Evolutionary conservation across 2,888 invertebrate species (phyloP).

Genomic region (Drosophila prolongata): DNA sequence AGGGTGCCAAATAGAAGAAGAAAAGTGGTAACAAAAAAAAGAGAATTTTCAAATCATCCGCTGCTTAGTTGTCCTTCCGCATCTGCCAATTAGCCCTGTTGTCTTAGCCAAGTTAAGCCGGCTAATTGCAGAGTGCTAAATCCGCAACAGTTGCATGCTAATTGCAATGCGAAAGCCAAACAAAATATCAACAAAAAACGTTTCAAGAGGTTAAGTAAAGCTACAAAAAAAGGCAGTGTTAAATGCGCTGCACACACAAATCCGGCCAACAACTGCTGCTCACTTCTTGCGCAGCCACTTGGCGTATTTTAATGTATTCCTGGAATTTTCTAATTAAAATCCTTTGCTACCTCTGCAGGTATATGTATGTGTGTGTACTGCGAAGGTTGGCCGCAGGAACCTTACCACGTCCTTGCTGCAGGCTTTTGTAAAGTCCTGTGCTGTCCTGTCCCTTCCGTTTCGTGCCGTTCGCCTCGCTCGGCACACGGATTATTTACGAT

Average conservation of each 20-base stretch:
- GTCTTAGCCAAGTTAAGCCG: slow-evolving; percentile 58
- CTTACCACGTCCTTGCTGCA: slow-evolving; percentile 43
- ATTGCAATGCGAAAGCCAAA: slow-evolving; percentile 77
- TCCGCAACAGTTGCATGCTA: slow-evolving; percentile 63
- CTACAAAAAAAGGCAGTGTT: slow-evolving; percentile 44
- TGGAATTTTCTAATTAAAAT: slow-evolving; percentile 80
- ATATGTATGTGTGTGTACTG: slow-evolving; percentile 29
- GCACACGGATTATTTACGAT: slow-evolving; percentile 78
- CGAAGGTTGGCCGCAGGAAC: slow-evolving; percentile 14
- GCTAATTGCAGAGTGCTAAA: slow-evolving; percentile 70
- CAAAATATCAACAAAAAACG: slow-evolving; percentile 51
- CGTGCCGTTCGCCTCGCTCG: not conserved
- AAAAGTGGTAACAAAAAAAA: not conserved
- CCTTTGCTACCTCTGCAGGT: slow-evolving; percentile 54
- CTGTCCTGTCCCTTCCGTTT: slow-evolving; percentile 1
- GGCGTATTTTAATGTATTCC: slow-evolving; percentile 63
- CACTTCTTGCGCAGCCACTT: slow-evolving; percentile 60
- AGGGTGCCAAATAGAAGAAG: not conserved
- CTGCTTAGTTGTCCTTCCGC: slow-evolving; percentile 14
- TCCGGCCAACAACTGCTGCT: slow-evolving; percentile 49
- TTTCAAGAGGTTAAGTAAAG: not conserved
- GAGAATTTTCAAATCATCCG: slow-evolving; percentile 1
- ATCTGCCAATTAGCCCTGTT: slow-evolving; percentile 63
- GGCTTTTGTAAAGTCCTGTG: slow-evolving; percentile 28
- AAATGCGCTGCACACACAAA: slow-evolving; percentile 69